A percentile compares a stretch with the other conserved stretches of the same genome.
Evolutionary conservation across 2,888 invertebrate species (phyloP).

Genomic region (Kuschelorhynchus macadamiae): DNA sequence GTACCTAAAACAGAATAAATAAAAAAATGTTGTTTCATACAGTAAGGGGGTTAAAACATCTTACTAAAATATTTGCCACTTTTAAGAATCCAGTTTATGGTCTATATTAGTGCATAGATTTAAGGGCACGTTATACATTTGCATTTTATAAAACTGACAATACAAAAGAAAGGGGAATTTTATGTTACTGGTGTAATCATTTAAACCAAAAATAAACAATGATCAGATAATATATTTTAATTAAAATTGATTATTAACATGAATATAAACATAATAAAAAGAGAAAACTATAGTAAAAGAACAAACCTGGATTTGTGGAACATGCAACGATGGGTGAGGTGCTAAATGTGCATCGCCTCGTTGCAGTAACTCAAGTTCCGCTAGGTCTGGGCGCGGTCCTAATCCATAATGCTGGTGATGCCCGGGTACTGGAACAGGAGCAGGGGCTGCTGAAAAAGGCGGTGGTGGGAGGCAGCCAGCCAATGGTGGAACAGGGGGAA

Average conservation of each 20-base stretch:
- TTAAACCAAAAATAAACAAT: no score
- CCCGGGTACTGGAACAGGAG: conserved; percentile 41
- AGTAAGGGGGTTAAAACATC: background rate
- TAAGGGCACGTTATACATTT: background rate
- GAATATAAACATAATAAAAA: conserved; percentile 50
- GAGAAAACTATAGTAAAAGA: conserved; percentile 49
- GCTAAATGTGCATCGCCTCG: conserved; percentile 62
- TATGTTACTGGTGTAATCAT: no score
- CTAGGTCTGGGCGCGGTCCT: conserved; percentile 37
- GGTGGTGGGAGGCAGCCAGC: conserved; percentile 44
- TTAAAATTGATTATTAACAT: background rate
- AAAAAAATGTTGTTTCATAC: background rate
- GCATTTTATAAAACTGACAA: no score
- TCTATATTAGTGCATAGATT: background rate
- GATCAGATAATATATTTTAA: no score
- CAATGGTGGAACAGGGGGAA: conserved; percentile 45
- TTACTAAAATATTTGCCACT: no score
- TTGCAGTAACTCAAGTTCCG: conserved; percentile 66
- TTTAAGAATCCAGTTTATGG: no score
- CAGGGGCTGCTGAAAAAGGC: conserved; percentile 42
- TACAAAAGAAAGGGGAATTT: no score
- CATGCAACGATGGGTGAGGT: conserved; percentile 64
- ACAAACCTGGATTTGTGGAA: conserved; percentile 69
- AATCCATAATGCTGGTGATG: conserved; percentile 46
- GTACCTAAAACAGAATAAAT: conserved; percentile 32